Conservation (phyloP, 30 jellyfish, hydroid and myxozoan species). For the Cassiopea xamachana region DNA sequence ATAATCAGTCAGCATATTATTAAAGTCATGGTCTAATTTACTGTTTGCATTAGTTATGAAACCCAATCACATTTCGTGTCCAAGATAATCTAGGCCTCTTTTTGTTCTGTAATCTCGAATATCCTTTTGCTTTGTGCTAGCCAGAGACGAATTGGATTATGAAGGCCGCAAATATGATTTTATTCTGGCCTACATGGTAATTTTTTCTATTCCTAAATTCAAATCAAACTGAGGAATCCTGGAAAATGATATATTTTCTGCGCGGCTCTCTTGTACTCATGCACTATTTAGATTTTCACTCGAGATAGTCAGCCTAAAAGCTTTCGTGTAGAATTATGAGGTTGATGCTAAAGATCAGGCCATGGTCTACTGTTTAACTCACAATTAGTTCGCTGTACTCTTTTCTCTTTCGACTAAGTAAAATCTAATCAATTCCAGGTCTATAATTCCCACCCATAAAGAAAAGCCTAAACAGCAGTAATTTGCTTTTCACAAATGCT, state of each 20-base stretch:
- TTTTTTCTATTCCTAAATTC: background rate
- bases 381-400: background rate
- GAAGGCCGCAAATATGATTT: background rate
- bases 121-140: background rate
- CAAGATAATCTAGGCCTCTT: background rate
- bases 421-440: background rate
- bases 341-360: background rate
- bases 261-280: background rate
- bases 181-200: background rate
- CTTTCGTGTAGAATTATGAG: background rate
- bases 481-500: no score
- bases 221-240: background rate
- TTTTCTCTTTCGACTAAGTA: background rate
- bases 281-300: background rate
- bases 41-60: background rate
- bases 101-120: background rate
- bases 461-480: background rate
- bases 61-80: background rate
- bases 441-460: constrained; percentile 2
- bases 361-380: background rate
- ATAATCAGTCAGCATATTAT: background rate
- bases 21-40: background rate
- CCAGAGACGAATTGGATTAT: background rate
- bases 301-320: background rate
- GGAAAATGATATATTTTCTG: background rate